A percentile compares a stretch with the other conserved stretches of the same genome.
phyloP scores from a whole-genome alignment of 2,797 vertebrate genomes.

The Apodemus agrarius region DNA sequence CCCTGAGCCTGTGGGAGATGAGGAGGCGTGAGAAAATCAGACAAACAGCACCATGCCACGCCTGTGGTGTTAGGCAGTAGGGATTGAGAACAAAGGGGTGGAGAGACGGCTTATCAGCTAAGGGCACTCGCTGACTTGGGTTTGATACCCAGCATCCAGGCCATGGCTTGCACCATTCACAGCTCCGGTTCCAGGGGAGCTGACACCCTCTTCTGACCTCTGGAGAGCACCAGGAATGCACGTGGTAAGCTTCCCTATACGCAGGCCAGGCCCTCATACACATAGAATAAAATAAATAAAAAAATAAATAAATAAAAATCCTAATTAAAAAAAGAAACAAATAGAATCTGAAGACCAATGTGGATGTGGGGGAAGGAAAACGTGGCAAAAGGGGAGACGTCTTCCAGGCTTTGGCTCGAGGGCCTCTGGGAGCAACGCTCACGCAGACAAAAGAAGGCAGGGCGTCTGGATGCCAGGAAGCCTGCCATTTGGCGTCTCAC shows the following conservation, averaged over 20 bases:
- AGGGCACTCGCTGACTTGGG: neutral
- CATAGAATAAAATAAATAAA: neutral
- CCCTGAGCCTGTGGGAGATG: neutral
- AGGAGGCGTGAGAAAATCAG: neutral
- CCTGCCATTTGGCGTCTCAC: conserved; percentile 8
- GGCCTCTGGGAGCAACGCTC: neutral
- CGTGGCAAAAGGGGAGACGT: neutral
- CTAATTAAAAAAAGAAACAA: neutral
- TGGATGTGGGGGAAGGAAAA: neutral
- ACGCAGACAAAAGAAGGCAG: neutral
- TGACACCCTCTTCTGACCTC: neutral
- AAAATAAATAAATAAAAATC: neutral
- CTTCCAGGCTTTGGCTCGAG: neutral
- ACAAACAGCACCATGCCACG: neutral
- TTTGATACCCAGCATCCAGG: neutral
- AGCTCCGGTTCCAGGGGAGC: neutral
- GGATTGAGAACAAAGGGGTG: neutral
- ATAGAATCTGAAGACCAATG: neutral
- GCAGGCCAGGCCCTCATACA: neutral
- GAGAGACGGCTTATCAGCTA: neutral
- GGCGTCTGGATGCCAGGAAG: neutral
- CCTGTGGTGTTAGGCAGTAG: neutral
- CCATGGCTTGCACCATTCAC: too few relatives aligned
- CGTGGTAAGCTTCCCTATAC: neutral
- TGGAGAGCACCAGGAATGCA: too few relatives aligned